phyloP scores from a whole-genome alignment of 2,888 invertebrate species.

The Lepidonotus clava region DNA sequence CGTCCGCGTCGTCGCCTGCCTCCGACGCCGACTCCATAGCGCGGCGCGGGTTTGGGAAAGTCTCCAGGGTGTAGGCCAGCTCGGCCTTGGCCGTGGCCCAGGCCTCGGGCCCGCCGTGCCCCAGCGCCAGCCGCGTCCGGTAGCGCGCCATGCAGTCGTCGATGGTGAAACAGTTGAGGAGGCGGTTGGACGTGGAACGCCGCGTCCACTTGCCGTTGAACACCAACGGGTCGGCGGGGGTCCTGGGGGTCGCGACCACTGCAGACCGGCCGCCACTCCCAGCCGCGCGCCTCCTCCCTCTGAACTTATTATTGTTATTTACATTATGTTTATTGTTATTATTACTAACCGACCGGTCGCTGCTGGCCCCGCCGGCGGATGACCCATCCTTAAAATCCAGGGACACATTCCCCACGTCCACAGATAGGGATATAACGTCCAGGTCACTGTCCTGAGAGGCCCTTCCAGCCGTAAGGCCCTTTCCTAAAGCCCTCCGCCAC shows the following conservation, averaged over 20 bases:
- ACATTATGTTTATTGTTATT: neutral
- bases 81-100: neutral
- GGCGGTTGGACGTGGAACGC: slow-evolving; percentile 45
- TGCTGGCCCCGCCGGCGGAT: neutral
- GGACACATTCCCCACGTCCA: slow-evolving; percentile 17
- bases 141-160: slow-evolving; percentile 48
- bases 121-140: slow-evolving; percentile 1
- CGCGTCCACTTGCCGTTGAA: slow-evolving; percentile 19
- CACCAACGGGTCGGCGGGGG: neutral
- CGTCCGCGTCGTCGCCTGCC: neutral
- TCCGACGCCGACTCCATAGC: neutral
- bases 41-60: neutral
- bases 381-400: neutral
- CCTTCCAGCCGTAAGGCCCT: neutral
- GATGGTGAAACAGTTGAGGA: slow-evolving; percentile 51
- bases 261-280: neutral
- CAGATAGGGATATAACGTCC: neutral
- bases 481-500: neutral
- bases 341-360: neutral
- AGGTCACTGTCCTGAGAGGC: neutral
- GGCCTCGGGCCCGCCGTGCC: neutral
- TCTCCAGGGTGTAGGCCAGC: neutral
- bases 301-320: neutral
- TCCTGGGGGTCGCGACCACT: neutral
- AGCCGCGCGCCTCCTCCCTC: neutral